Evolutionary conservation across 2,888 invertebrate species (phyloP), one percentile per base, ranked within the genome.

Genomic region (Stenodera caucasica): DNA sequence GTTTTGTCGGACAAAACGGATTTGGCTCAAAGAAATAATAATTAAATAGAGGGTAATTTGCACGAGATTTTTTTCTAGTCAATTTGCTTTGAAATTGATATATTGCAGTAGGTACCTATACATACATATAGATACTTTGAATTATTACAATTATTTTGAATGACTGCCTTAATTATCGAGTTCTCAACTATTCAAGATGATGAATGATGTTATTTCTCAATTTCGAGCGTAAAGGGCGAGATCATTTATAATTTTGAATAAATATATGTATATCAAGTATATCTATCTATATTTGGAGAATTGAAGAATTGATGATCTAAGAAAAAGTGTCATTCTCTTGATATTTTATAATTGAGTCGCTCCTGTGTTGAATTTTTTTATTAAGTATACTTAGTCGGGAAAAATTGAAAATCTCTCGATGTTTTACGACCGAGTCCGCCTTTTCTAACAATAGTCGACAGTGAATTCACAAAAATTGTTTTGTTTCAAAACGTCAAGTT

Each of bases 201-300:
- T 62, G 52, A 62, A 64, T 62, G 57, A 50, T 14, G 32, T 21
- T 53, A 52, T 58, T 63, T 49, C 61, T 55, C 51, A 49, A 37
- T 51, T 63, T 50, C 53, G 54, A 64, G 57, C 51, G 51, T 45
- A 57, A 58, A 49, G 40, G 57, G 23, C 51, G 50, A 26, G 52
- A 58, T 61, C 64, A 58, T 64, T 64, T 64, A 58, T 61, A 58
- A 61, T 54, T 55, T 40, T 45, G 15, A 45, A 59, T 45, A 1
- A 4, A 14, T 3, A 33, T 18, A 26, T 26, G 2, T 26, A 26
- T 26, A 26, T n/a, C n/a, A n/a, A n/a, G n/a, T 26, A 26, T 26
- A 4, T 26, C 3, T 26, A 26, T 26, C 26, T 26, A 26, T 26
- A 26, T 26, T n/a, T 15, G 32, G 7, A 18, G 53, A 49, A 23